Percentiles rank a stretch among this genome's conserved stretches.
Conservation (phyloP, 2,797 vertebrate species). For the Oreortyx pictus region DNA sequence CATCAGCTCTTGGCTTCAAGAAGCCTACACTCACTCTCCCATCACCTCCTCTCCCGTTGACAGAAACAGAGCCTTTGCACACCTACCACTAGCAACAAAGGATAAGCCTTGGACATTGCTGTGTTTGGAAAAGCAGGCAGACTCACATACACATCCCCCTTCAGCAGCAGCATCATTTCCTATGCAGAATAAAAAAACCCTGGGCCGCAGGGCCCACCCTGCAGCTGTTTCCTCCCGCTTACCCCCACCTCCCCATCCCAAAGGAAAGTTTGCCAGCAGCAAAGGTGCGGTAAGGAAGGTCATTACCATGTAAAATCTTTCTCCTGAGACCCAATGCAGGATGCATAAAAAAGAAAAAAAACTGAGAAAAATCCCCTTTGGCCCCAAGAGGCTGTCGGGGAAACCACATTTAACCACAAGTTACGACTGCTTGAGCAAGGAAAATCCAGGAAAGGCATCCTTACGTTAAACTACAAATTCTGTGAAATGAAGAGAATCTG, state of each 20-base stretch:
- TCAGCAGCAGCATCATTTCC: background rate
- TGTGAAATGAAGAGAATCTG: background rate
- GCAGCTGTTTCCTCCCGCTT: slow-evolving; percentile 56
- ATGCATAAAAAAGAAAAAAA: background rate
- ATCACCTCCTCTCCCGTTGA: background rate
- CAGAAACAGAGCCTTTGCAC: background rate
- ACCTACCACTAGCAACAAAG: background rate
- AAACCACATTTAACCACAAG: background rate
- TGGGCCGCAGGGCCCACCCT: background rate
- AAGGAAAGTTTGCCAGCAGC: background rate
- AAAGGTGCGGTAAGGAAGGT: background rate
- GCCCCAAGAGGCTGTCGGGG: background rate
- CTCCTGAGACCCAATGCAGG: accelerated
- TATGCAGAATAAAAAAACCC: background rate
- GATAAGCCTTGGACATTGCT: background rate
- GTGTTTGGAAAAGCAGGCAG: background rate
- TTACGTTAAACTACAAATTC: background rate
- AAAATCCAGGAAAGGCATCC: background rate
- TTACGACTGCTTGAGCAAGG: background rate
- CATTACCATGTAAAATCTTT: background rate
- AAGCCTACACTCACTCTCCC: background rate
- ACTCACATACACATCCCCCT: background rate
- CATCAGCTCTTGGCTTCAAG: background rate
- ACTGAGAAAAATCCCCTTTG: background rate
- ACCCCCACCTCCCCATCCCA: background rate